phyloP scores from a whole-genome alignment of 2,113 vertebrate species.

The Canis aureus region DNA sequence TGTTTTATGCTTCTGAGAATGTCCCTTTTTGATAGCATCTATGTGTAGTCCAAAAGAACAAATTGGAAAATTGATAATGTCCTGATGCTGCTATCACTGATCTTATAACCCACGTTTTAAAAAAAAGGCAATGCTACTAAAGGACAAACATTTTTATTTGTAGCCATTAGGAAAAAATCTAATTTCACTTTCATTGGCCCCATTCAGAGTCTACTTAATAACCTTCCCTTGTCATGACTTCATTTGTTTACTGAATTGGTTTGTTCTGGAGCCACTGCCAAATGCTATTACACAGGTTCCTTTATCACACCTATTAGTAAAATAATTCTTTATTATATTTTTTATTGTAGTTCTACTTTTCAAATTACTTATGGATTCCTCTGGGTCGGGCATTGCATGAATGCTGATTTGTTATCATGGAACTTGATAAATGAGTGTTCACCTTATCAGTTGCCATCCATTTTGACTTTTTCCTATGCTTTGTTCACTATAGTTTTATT shows the following conservation, averaged over 20 bases:
- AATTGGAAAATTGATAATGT: not conserved
- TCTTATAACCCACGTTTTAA: not conserved
- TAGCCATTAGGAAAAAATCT: constrained; percentile 36
- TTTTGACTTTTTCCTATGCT: not conserved
- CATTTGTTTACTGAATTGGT: constrained; percentile 61
- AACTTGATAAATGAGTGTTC: not conserved
- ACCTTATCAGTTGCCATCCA: not conserved
- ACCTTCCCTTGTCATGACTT: constrained; percentile 42
- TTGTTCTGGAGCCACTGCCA: constrained; percentile 42
- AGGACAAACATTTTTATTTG: constrained; percentile 24
- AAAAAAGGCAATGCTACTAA: not conserved
- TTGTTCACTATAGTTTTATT: not conserved
- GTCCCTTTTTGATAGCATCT: not conserved
- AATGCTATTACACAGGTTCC: not conserved
- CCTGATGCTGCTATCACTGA: not conserved
- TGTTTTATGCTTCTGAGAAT: not conserved
- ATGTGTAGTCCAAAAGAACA: not conserved
- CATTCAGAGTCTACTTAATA: not conserved
- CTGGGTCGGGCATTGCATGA: not conserved
- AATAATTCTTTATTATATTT: constrained; percentile 57
- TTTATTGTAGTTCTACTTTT: constrained; percentile 48
- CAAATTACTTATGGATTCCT: constrained; percentile 10
- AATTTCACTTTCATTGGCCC: constrained; percentile 34
- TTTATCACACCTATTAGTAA: constrained; percentile 53
- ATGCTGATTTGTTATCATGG: constrained; percentile 25